A percentile compares a stretch with the other conserved stretches of the same genome.
phyloP scores from a whole-genome alignment of 1,140 invertebrate genomes.

The Lineus longissimus region DNA sequence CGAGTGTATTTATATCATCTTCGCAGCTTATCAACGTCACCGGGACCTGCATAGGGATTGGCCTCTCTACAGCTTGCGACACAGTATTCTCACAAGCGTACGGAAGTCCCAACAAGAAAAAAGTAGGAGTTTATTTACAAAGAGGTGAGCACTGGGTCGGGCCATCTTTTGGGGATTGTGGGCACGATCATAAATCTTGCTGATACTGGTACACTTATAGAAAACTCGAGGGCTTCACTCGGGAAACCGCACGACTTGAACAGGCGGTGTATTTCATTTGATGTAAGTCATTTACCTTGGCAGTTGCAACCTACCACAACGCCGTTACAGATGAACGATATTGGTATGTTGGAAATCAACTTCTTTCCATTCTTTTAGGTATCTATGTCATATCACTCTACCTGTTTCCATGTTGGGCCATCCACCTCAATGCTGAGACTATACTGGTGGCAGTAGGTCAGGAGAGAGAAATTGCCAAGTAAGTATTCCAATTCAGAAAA shows the following conservation, averaged over 20 bases:
- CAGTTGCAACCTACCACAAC: too few relatives aligned
- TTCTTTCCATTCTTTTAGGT: neutral
- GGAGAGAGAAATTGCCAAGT: neutral
- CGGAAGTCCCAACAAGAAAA: conserved; percentile 16
- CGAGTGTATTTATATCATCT: neutral
- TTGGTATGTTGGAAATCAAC: too few relatives aligned
- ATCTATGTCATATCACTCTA: neutral
- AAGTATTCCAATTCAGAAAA: too few relatives aligned
- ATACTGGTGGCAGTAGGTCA: conserved; percentile 7
- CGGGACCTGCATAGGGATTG: conserved; percentile 9
- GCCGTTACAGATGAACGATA: too few relatives aligned
- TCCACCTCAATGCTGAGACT: conserved; percentile 15
- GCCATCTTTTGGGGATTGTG: too few relatives aligned
- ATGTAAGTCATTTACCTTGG: too few relatives aligned
- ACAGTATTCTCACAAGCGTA: conserved; percentile 21
- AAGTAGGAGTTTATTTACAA: conserved; percentile 13
- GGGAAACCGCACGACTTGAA: too few relatives aligned
- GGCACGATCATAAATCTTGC: too few relatives aligned
- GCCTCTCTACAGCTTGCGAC: conserved; percentile 18
- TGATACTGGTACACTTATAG: too few relatives aligned
- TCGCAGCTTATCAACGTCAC: conserved; percentile 18
- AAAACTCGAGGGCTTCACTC: too few relatives aligned
- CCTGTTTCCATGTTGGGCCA: conserved; percentile 10
- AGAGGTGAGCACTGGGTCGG: neutral
- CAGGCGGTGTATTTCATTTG: too few relatives aligned